A percentile compares a stretch with the other conserved stretches of the same genome.
Conservation (phyloP, 2,797 vertebrate species). For the Ctenosaura bakeri region DNA sequence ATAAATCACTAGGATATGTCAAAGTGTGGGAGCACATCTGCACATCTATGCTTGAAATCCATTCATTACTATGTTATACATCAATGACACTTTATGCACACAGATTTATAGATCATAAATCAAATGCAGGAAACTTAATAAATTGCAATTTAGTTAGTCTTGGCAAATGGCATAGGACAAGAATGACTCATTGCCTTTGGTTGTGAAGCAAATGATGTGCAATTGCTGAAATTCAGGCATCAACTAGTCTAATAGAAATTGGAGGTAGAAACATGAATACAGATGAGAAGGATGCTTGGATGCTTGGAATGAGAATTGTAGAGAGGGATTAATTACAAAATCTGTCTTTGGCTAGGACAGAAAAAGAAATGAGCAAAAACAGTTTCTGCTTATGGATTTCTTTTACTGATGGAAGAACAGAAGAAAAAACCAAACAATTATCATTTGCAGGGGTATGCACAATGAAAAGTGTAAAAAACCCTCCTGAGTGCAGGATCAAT, state of each 20-base stretch:
- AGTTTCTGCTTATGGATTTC: neutral
- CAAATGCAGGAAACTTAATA: slow-evolving; percentile 33
- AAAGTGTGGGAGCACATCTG: neutral
- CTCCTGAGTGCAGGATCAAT: neutral
- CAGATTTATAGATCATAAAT: slow-evolving; percentile 13
- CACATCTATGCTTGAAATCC: neutral
- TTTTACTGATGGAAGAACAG: neutral
- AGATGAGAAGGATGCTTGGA: slow-evolving; percentile 1
- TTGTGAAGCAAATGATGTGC: neutral
- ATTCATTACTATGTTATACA: slow-evolving; percentile 16
- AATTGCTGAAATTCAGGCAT: neutral
- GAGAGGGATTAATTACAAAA: neutral
- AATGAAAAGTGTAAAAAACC: neutral
- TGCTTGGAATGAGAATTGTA: neutral
- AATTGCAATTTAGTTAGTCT: slow-evolving; percentile 6
- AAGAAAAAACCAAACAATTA: neutral
- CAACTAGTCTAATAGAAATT: slow-evolving; percentile 2
- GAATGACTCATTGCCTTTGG: slow-evolving; percentile 12
- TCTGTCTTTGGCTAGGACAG: neutral
- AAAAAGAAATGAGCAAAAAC: neutral
- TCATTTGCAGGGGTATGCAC: neutral
- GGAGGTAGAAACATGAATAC: slow-evolving; percentile 7
- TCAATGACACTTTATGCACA: neutral
- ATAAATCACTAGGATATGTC: slow-evolving; percentile 16
- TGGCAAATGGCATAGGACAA: neutral